Evolutionary conservation across 2,888 invertebrate species (phyloP).

Genomic region (Lamellibrachia satsuma): DNA sequence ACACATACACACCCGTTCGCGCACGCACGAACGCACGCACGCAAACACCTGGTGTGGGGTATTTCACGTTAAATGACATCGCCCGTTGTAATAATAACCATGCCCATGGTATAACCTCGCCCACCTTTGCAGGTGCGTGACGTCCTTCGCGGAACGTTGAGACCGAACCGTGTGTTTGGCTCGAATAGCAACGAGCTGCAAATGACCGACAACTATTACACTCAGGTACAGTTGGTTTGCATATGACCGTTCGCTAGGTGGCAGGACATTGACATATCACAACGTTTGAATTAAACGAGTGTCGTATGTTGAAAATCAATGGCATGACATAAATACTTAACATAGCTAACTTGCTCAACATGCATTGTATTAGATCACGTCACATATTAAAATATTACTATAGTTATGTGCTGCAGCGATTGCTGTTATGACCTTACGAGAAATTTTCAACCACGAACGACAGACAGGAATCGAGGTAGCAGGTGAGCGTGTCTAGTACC

Average conservation of each 20-base stretch:
- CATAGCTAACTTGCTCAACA: background rate
- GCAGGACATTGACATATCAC: background rate
- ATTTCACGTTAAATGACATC: background rate
- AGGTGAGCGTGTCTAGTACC: no score
- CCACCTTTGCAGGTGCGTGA: slow-evolving; percentile 56
- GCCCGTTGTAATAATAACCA: background rate
- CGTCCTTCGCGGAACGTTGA: slow-evolving; percentile 60
- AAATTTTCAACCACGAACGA: no score
- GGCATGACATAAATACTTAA: background rate
- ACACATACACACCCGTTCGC: background rate
- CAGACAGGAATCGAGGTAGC: no score
- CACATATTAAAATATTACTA: background rate
- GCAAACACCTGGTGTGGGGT: background rate
- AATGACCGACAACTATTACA: background rate
- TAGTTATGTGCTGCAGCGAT: background rate
- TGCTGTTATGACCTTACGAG: no score
- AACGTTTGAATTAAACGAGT: background rate
- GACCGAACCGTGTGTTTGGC: slow-evolving; percentile 51
- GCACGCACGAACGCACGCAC: background rate
- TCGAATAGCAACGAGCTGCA: background rate
- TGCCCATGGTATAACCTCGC: background rate
- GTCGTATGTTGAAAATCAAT: background rate
- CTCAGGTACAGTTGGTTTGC: background rate
- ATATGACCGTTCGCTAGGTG: background rate
- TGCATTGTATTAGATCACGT: background rate